Evolutionary conservation across 2,888 invertebrate genomes (phyloP), one percentile per base, ranked within the genome.

Genomic region (Diabrotica balteata): DNA sequence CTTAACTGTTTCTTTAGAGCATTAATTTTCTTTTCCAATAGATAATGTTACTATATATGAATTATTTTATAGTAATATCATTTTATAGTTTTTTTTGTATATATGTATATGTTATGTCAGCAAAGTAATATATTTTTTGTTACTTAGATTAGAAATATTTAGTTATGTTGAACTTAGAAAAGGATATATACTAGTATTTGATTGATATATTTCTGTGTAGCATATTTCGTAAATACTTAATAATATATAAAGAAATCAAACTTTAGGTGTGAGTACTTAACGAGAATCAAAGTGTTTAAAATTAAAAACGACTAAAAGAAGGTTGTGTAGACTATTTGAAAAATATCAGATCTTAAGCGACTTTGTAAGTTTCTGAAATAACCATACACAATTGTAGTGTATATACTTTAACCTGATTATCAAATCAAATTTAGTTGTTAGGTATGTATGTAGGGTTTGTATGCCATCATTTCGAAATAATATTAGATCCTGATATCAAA

Each of bases 111-210:
- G 51, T 64, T 51, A 42, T 44, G 55, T 58, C 46, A 52, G 45
- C 52, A 58, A 64, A 61, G 50, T 61, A 61, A 64, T 64, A 64
- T 64, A 64, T 64, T 64, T 64, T 64, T 64, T 59, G 64, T 64
- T 64, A 64, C 52, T 64, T 64, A 64, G 64, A 32, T 46, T 55
- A 62, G 54, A 57, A 57, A 47, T 47, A 57, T 51, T 58, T n/a
- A 44, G 58, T 64, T 64, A 64, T 52, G 63, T 59, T 59, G 58
- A 50, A 63, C 55, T 11, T 43, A 11, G 11, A 52, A 17, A 52
- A 17, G 22, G 9, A 54, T 54, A 32, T 45, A 46, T 45, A 45
- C 32, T 45, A 46, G 54, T 42, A 42, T 54, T 45, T 57, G 17
- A 57, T n/a, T 57, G 10, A 57, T 45, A 17, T 57, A 57, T 44